Base-by-base conservation (phyloP, 2,113 vertebrate genomes). In the Myrmecophaga tridactyla region DNA sequence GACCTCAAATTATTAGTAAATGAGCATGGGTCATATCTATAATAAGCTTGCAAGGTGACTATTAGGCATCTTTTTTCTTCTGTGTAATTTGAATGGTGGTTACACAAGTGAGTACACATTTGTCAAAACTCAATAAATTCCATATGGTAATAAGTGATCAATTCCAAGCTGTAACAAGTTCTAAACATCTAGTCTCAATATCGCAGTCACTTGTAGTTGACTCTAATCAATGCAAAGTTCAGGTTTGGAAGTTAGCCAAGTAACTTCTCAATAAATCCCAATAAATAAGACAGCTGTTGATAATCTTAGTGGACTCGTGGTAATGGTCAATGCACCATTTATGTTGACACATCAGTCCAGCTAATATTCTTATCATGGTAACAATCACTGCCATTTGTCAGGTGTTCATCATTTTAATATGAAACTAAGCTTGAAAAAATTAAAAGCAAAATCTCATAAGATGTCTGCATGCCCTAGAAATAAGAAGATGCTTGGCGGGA, bases 401-500 rank as follows among this genome's bases (percentile, higher is more conserved):
- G 86, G 77, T 96, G 60, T 96, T 93, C 95, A 93, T 93, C 95
- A 65, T 75, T 72, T 53, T 29, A 92, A 97, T 94, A 82, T 86
- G 39, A 97, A 96, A 86, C 67, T 91, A 70, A 96, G 90, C 82
- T 95, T 84, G 94, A 95, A 95, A 89, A 96, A 69, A 84, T n/a
- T 67, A n/a, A 93, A 96, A 77, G 34, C 89, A 90, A 89, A 95
- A 69, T 73, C 77, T 90, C 86, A 7, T 75, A 96, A 87, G 46
- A 84, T 84, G 72, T 96, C 87, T 95, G 46, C 83, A 93, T 82
- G 96, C 81, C 92, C 92, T 76, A 75, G 81, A 97, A 96, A 95
- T 60, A 97, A 95, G 75, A 96, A 97, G 88, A 95, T 89, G 10
- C 84, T 98, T 97, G 95, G 93, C 96, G 96, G 91, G 91, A 83